phyloP scores from a whole-genome alignment of 2,888 invertebrate species.

The Tipula unca region DNA sequence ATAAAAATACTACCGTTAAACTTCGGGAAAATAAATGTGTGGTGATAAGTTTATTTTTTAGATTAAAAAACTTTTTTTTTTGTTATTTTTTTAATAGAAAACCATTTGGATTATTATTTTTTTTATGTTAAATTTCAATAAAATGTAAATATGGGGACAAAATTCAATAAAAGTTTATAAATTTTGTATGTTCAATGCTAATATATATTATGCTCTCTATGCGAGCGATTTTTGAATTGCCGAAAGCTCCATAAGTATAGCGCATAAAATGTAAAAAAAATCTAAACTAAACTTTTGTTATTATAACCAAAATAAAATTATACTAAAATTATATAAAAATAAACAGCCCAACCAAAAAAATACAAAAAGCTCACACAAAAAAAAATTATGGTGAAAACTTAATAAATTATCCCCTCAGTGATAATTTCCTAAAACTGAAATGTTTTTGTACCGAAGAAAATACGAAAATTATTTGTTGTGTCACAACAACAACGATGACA shows the following conservation, averaged over 20 bases:
- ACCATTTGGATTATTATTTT: neutral
- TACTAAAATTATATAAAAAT: neutral
- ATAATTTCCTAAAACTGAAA: neutral
- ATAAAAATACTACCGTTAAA: neutral
- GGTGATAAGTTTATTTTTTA: neutral
- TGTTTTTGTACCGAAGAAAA: neutral
- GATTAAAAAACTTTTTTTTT: neutral
- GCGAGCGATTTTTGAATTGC: neutral
- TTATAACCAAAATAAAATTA: neutral
- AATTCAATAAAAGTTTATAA: neutral
- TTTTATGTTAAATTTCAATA: neutral
- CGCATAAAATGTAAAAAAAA: neutral
- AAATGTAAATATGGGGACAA: neutral
- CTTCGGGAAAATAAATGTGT: neutral
- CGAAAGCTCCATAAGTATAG: neutral
- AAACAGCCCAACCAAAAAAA: neutral
- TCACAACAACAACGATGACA: neutral
- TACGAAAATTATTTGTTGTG: neutral
- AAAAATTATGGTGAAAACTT: neutral
- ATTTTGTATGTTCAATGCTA: neutral
- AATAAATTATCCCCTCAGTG: neutral
- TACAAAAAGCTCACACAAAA: neutral
- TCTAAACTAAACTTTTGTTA: neutral
- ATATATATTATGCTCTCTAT: neutral
- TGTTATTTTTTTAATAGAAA: neutral